Evolutionary conservation across 2,888 invertebrate genomes (phyloP), one percentile per base, ranked within the genome.

Genomic region (Augochlorella aurata): DNA sequence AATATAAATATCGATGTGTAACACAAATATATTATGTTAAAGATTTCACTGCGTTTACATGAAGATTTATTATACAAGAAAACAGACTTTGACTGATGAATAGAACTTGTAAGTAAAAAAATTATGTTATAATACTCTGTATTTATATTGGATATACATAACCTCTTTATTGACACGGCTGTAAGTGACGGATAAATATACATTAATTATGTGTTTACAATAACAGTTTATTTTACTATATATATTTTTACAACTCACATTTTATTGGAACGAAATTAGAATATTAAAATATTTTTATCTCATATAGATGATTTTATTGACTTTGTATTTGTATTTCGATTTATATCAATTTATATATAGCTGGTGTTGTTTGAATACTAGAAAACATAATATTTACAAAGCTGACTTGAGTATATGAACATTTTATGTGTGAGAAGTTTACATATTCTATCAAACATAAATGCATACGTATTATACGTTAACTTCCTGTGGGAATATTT

Each of bases 211-310:
- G 52, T 68, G 16, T 52, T 74, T 29, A 49, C 61, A 69, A 58
- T 63, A 74, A 74, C 45, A 75, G 50, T 82, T 82, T 82, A 77
- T 63, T 82, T 74, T 45, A 14, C 24, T 74, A 73, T 50, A 50
- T 45, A 73, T 77, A 67, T 58, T 70, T 82, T 65, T 82, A 77
- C 77, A 82, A 10, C 44, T 74, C n/a, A 52, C 44, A 70, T 70
- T 50, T 49, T 12, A 12, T 80, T 65, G 66, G 69, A 71, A 69
- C 65, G 12, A 82, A 69, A 82, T 74, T 76, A 73, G 69, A 71
- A 66, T 82, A 82, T 66, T 82, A 81, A 82, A 82, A 82, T 82
- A 82, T 81, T 45, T 71, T 47, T 70, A 45, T 74, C 77, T 75
- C 49, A 24, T 81, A 74, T 24, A 67, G 63, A 18, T 49, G 14